Conservation (phyloP, 37 sponge, comb jelly and placozoan genomes). For the Theonella swinhoei region DNA sequence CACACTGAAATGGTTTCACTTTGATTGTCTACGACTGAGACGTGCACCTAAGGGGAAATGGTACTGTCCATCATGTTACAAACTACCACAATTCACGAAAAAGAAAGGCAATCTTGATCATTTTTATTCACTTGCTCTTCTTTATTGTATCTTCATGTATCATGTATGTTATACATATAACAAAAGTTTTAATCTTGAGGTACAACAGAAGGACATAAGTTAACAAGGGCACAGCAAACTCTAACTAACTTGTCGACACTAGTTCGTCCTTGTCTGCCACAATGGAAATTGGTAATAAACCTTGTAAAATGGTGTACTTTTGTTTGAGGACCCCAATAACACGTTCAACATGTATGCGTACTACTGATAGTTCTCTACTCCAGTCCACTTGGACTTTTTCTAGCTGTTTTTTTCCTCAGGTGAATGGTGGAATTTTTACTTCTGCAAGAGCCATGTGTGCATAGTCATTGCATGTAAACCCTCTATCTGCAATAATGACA, state of each 20-base stretch:
- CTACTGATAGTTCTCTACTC: slow-evolving; percentile 36
- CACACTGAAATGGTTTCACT: too few relatives aligned
- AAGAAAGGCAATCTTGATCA: not conserved
- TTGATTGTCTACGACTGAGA: not conserved
- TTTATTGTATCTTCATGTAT: not conserved
- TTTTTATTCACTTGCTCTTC: too few relatives aligned
- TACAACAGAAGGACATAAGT: not conserved
- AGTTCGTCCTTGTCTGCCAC: not conserved
- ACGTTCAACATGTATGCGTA: slow-evolving; percentile 53
- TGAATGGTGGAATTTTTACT: slow-evolving; percentile 56
- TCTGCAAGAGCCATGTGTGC: slow-evolving; percentile 33
- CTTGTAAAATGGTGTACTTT: slow-evolving; percentile 54
- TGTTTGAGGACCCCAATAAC: slow-evolving; percentile 64
- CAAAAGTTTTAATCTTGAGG: not conserved
- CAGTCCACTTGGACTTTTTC: slow-evolving; percentile 39
- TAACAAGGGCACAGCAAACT: not conserved
- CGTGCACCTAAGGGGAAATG: not conserved
- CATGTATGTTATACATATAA: not conserved
- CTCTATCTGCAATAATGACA: slow-evolving; percentile 59
- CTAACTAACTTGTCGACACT: not conserved
- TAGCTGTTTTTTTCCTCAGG: slow-evolving; percentile 53
- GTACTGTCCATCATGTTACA: not conserved
- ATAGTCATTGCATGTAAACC: slow-evolving; percentile 47
- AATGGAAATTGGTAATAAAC: slow-evolving; percentile 21
- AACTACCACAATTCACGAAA: not conserved